These are phyloP conservation scores for Drosophila basisetae DNA, from an alignment of 2,888 invertebrate species.

Conservation along the genomic window DNA sequence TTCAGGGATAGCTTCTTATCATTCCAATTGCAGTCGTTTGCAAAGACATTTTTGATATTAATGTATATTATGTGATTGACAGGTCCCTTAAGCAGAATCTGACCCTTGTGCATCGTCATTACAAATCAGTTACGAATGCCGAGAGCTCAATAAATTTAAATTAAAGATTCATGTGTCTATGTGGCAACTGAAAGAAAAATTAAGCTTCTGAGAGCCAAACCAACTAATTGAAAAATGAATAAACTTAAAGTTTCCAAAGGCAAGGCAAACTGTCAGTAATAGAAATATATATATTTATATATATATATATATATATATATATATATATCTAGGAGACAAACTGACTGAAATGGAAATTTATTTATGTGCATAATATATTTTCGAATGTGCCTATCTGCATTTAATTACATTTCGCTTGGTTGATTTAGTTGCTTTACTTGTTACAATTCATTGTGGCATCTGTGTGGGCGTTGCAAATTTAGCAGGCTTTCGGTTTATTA, in stretches of 20 bases:
- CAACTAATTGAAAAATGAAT: neutral
- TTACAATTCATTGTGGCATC: conserved; percentile 48
- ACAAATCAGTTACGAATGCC: conserved; percentile 11
- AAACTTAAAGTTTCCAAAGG: neutral
- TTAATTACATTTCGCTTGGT: conserved; percentile 50
- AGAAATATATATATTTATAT: no score
- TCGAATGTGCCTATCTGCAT: conserved; percentile 29
- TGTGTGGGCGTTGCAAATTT: conserved; percentile 45
- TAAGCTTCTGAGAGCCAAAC: neutral
- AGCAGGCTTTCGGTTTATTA: neutral
- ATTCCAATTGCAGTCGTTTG: no score
- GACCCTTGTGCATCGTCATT: neutral
- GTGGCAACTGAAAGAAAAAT: neutral
- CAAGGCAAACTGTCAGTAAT: neutral
- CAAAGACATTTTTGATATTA: neutral
- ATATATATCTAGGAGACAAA: neutral
- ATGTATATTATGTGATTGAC: conserved; percentile 5
- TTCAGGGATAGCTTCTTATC: conserved; percentile 5
- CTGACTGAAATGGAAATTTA: conserved; percentile 1
- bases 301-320: neutral
- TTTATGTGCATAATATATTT: conserved; percentile 3
- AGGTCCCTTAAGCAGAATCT: neutral
- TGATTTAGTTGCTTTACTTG: conserved; percentile 46
- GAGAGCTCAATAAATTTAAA: conserved; percentile 41
- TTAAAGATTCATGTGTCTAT: conserved; percentile 21